These are phyloP conservation scores for Coecobrya sp. DNA, from an alignment of 2,888 invertebrate genomes.

Conservation along the genomic window DNA sequence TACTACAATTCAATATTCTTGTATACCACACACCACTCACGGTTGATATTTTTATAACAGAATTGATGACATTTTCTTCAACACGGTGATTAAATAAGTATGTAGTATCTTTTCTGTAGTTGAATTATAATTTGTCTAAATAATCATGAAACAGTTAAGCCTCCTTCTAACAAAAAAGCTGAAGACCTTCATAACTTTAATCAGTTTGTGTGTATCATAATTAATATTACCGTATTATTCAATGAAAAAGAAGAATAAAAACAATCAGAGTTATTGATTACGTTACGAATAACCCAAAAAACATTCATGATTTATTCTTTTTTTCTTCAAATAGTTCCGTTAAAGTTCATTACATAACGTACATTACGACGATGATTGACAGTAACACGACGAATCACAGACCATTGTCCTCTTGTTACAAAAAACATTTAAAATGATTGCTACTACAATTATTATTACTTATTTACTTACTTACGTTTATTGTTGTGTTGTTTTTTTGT, in stretches of 20 bases:
- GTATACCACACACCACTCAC: no score
- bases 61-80: no score
- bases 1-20: no score
- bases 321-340: slow-evolving; percentile 36
- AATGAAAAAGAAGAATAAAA: neutral
- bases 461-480: neutral
- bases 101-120: no score
- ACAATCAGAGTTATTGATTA: no score
- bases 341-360: slow-evolving; percentile 51
- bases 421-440: slow-evolving; percentile 64
- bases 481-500: slow-evolving; percentile 31
- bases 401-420: slow-evolving; percentile 80
- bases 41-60: no score
- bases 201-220: neutral
- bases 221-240: neutral
- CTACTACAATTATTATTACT: slow-evolving; percentile 32
- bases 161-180: no score
- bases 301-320: slow-evolving; percentile 43
- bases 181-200: no score
- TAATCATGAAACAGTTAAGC: no score
- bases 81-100: no score
- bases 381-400: slow-evolving; percentile 79
- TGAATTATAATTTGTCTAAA: no score
- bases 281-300: slow-evolving; percentile 1
- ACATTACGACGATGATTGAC: slow-evolving; percentile 45